Base-by-base conservation (phyloP, 2,888 invertebrate species). In the Halictus quadricinctus region DNA sequence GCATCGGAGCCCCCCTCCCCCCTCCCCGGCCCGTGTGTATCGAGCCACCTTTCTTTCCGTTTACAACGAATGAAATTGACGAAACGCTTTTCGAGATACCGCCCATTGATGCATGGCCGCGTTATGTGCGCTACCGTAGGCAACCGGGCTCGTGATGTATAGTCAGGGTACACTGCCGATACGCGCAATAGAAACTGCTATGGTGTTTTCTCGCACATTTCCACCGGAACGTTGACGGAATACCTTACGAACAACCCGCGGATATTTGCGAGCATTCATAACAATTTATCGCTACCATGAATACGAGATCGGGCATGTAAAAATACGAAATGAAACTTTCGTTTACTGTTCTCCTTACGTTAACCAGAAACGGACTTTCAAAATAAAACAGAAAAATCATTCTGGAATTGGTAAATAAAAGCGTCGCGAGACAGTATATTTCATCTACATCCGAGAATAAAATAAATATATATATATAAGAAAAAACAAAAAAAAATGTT, bases 41-140 rank as follows among this genome's bases (percentile, higher is more conserved):
- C n/a, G 21, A 12, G 41, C 43, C 18, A 36, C 36, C 66, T 70
- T 70, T n/a, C 43, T 70, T 70, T 43, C 70, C 70, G 70, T 70
- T 70, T 43, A n/a, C 70, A 70, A 43, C 41, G 41, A 70, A 48
- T 70, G 70, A 80, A 82, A 80, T 82, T 75, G 81, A 82, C 80
- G 82, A 80, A 80, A 82, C 70, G 74, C 80, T 80, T 41, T 82
- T 74, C 50, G 48, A 74, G 81, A 70, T 74, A 74, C 69, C 80
- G 36, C 69, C 58, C 69, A 69, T 80, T 82, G 81, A 82, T 82
- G 80, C 81, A 80, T 82, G 80, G 74, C 74, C 58, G 41, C 41
- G 70, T 70, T 70, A 70, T 70, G 41, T 5, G 43, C n/a, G 70
- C 69, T 41, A 41, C 69, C 21, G 10, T n/a, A n/a, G 70, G n/a